A percentile compares a stretch with the other conserved stretches of the same genome.
These are phyloP conservation scores for Datnioides undecimradiatus DNA, from an alignment of 2,113 vertebrate genomes.

Conservation along the genomic window DNA sequence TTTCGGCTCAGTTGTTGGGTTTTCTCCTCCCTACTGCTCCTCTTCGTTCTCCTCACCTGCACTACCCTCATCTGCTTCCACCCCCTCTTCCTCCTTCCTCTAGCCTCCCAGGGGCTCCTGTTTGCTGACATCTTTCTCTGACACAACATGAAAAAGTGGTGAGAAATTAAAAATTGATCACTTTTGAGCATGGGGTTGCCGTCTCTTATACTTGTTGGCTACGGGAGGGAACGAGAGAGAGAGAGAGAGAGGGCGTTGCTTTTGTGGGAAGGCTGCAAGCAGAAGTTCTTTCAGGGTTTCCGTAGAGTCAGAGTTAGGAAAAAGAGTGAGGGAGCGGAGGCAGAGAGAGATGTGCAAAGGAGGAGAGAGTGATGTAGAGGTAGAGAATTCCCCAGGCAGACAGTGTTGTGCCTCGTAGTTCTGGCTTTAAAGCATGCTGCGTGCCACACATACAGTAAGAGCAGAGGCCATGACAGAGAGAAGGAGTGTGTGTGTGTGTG, in stretches of 20 bases:
- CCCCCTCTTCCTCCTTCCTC: conserved; percentile 24
- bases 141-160: conserved; percentile 72
- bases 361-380: conserved; percentile 53
- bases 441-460: conserved; percentile 70
- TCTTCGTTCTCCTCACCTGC: conserved; percentile 40
- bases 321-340: conserved; percentile 29
- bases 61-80: conserved; percentile 16
- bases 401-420: conserved; percentile 61
- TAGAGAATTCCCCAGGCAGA: conserved; percentile 73
- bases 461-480: conserved; percentile 56
- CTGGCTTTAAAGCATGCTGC: conserved; percentile 65
- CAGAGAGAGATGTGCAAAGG: conserved; percentile 48
- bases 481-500: background rate
- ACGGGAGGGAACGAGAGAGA: background rate
- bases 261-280: conserved; percentile 59
- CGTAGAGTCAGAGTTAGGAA: conserved; percentile 46
- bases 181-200: conserved; percentile 65
- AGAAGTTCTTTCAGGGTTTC: conserved; percentile 71
- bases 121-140: conserved; percentile 68
- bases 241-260: conserved; percentile 5
- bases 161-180: conserved; percentile 80
- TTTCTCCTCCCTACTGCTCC: background rate
- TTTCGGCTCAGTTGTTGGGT: conserved; percentile 22
- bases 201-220: conserved; percentile 55
- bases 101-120: conserved; percentile 57